These are phyloP conservation scores for Tapirus indicus DNA, from an alignment of 2,797 vertebrate genomes.

Conservation along the genomic window DNA sequence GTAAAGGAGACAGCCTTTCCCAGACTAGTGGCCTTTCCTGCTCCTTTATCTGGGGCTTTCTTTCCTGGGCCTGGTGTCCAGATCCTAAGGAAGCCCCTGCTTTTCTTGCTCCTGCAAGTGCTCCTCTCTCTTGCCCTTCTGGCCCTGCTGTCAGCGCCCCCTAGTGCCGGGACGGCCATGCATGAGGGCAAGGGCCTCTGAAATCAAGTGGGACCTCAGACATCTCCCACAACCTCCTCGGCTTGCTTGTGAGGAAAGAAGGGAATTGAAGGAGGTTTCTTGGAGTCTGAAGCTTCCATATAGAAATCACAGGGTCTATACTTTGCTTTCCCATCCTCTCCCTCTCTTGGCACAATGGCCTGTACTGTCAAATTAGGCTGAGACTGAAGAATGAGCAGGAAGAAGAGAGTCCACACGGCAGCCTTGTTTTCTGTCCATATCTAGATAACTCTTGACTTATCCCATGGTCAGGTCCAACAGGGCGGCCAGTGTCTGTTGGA, in stretches of 20 bases:
- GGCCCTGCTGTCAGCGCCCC: constrained; percentile 80
- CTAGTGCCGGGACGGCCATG: constrained; percentile 71
- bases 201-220: neutral
- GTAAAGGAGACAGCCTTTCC: neutral
- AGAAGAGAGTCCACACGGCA: neutral
- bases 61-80: constrained; percentile 20
- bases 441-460: neutral
- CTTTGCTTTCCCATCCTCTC: neutral
- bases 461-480: neutral
- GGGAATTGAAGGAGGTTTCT: neutral
- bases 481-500: neutral
- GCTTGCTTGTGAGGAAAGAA: constrained; percentile 26
- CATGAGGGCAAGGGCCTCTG: constrained; percentile 23
- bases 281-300: neutral
- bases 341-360: neutral
- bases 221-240: neutral
- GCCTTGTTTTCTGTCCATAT: neutral
- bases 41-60: constrained; percentile 59
- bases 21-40: constrained; percentile 24
- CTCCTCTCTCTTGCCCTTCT: constrained; percentile 51
- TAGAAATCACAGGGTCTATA: neutral
- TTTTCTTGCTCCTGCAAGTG: neutral
- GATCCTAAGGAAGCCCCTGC: constrained; percentile 62
- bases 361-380: neutral
- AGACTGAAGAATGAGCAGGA: neutral